Evolutionary conservation across 2,888 invertebrate genomes (phyloP).

Genomic region (Cheilosia impressa): DNA sequence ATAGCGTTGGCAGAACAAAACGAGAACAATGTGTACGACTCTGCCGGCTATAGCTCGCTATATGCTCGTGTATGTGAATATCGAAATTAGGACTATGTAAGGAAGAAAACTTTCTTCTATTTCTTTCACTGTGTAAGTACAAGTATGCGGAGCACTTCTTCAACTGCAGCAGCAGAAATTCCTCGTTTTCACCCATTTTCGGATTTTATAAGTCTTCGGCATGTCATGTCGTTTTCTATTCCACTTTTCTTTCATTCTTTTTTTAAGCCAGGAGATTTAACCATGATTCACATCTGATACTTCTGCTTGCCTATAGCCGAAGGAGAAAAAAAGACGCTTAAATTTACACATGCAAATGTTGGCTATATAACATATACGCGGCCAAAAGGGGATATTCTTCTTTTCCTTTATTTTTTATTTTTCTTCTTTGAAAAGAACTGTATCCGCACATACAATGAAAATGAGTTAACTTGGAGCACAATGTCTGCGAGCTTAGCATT

Average conservation of each 20-base stretch:
- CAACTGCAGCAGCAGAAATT: slow-evolving; percentile 15
- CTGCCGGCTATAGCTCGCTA: background rate
- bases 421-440: slow-evolving; percentile 2
- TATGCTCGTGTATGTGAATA: slow-evolving; percentile 21
- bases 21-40: slow-evolving; percentile 34
- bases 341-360: slow-evolving; percentile 61
- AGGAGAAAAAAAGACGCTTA: slow-evolving; percentile 29
- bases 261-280: slow-evolving; percentile 54
- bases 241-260: background rate
- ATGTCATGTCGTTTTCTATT: slow-evolving; percentile 53
- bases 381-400: background rate
- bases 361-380: background rate
- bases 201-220: slow-evolving; percentile 55
- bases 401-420: background rate
- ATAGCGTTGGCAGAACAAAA: slow-evolving; percentile 36
- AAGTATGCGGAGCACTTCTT: slow-evolving; percentile 20
- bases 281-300: slow-evolving; percentile 51
- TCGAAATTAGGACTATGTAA: slow-evolving; percentile 45
- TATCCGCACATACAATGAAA: slow-evolving; percentile 48
- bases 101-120: slow-evolving; percentile 55
- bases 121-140: slow-evolving; percentile 30
- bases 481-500: slow-evolving; percentile 64
- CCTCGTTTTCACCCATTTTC: slow-evolving; percentile 22
- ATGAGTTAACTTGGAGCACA: slow-evolving; percentile 60
- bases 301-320: slow-evolving; percentile 2